Evolutionary conservation across 2,888 invertebrate genomes (phyloP), one percentile per base, ranked within the genome.

Genomic region (Macrophya annulata): DNA sequence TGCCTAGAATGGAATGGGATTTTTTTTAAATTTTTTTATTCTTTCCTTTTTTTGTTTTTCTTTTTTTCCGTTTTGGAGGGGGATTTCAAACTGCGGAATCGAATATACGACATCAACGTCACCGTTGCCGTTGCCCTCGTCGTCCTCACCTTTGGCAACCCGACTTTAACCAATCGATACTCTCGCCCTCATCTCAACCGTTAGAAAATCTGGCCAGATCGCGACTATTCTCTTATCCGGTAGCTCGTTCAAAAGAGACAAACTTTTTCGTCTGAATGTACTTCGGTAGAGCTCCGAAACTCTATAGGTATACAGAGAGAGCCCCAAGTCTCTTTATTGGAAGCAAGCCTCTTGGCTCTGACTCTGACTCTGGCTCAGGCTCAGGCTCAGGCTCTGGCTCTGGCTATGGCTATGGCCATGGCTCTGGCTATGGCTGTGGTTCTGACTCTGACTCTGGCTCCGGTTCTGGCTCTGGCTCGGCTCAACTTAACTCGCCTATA

Each of bases 241-340:
- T 43, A 43, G 45, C 25, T 62, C 59, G 40, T 43, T 40, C 43
- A 62, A 25, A 4, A 21, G 31, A 10, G 25, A 62, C 25, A 51
- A 77, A 81, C 81, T 81, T 81, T 81, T 81, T 43, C 62, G 43
- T 37, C 21, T 51, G 81, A 62, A 51, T 81, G 81, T 81, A 81
- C 81, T 43, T 81, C 59, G 59, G 59, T 43, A 62, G 81, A 43
- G 62, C 62, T 62, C 21, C 40, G 43, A 62, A 68, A 62, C 59
- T 81, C 31, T 81, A 62, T 62, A 62, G 59, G 62, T 81, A 81
- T 81, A 62, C 62, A 40, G 21, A 40, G 81, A 59, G 77, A 62
- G 51, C 15, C 31, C 15, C 31, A 37, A 37, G 68, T 68, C 83
- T 88, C 87, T 88, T 88, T 89, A 89, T 89, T 88, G 88, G 87